phyloP scores from a whole-genome alignment of 2,888 invertebrate genomes.

The Tipula unca region DNA sequence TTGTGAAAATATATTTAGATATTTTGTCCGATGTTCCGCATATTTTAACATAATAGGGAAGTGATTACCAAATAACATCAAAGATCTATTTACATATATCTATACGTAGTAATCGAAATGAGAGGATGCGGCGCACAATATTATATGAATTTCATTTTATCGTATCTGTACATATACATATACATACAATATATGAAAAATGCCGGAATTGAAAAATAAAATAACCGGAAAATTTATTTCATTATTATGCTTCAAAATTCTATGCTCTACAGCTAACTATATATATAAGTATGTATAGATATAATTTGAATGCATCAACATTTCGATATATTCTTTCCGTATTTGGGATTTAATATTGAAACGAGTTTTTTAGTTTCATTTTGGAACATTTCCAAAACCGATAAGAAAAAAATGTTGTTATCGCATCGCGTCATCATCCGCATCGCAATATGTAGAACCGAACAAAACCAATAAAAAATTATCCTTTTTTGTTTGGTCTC shows the following conservation, averaged over 20 bases:
- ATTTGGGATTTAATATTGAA: neutral
- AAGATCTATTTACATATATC: neutral
- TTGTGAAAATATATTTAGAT: too few species aligned
- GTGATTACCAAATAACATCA: neutral
- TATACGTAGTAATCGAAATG: neutral
- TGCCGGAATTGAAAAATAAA: neutral
- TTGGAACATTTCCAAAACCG: slow-evolving; percentile 8
- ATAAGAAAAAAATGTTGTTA: neutral
- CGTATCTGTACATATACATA: neutral
- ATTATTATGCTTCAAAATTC: neutral
- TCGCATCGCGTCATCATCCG: neutral
- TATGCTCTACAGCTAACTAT: neutral
- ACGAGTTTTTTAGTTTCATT: neutral
- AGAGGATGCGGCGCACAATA: neutral
- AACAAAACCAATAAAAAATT: neutral
- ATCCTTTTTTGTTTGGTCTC: neutral
- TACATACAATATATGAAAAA: neutral
- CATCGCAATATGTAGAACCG: neutral
- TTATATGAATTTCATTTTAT: neutral
- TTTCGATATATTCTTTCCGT: neutral
- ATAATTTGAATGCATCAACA: neutral
- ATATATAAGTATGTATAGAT: too few species aligned
- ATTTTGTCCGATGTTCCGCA: neutral
- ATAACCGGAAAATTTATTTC: neutral
- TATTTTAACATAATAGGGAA: neutral